Conservation (phyloP, 2,888 invertebrate genomes). For the Apeira syringaria region DNA sequence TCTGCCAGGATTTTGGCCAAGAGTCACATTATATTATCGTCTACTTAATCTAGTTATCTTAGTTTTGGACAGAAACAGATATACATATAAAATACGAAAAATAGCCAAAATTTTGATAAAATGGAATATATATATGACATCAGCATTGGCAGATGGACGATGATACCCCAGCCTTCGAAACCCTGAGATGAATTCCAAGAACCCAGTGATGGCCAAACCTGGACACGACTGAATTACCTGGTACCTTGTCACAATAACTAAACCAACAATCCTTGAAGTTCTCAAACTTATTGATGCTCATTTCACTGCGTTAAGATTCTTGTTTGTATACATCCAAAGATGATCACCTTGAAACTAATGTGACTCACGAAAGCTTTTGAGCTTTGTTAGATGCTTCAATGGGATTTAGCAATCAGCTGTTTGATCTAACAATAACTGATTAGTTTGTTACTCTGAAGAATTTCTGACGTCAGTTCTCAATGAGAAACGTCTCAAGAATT, state of each 20-base stretch:
- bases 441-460: background rate
- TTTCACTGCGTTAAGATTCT: background rate
- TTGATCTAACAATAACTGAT: conserved; percentile 18
- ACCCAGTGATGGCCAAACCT: conserved; percentile 16
- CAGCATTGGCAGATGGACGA: conserved; percentile 25
- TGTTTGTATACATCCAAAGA: background rate
- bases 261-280: background rate
- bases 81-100: conserved; percentile 9
- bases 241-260: conserved; percentile 7
- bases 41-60: too few relatives aligned
- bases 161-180: conserved; percentile 25
- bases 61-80: too few relatives aligned
- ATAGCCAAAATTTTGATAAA: conserved; percentile 2
- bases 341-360: conserved; percentile 17
- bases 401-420: conserved; percentile 26
- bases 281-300: background rate
- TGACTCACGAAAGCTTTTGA: conserved; percentile 25
- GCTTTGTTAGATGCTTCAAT: conserved; percentile 15
- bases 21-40: too few relatives aligned
- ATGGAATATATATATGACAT: conserved; percentile 32
- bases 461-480: conserved; percentile 3
- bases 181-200: conserved; percentile 34
- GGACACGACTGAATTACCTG: background rate
- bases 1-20: too few relatives aligned
- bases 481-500: too few relatives aligned